Conservation (phyloP, 2,888 invertebrate species). For the Ptychoptera albimana region DNA sequence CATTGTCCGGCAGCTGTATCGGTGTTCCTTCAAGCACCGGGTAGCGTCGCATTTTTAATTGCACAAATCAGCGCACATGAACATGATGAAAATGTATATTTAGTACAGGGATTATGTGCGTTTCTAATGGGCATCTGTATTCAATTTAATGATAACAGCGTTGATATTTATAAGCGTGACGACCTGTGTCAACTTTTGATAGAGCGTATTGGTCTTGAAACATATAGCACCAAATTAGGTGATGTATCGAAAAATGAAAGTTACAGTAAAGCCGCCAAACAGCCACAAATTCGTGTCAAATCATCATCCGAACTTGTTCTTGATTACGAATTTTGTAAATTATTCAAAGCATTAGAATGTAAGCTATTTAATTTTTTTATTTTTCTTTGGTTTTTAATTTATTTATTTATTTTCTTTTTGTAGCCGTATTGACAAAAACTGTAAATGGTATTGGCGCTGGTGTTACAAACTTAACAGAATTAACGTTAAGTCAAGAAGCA, state of each 20-base stretch:
- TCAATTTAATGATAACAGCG: slow-evolving; percentile 72
- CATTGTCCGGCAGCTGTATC: slow-evolving; percentile 71
- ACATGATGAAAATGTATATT: slow-evolving; percentile 78
- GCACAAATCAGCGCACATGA: slow-evolving; percentile 68
- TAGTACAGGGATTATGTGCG: slow-evolving; percentile 79
- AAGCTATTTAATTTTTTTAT: slow-evolving; percentile 12
- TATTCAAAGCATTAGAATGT: slow-evolving; percentile 73
- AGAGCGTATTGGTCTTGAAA: slow-evolving; percentile 80
- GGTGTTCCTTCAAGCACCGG: slow-evolving; percentile 61
- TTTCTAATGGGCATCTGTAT: slow-evolving; percentile 87
- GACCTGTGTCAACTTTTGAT: slow-evolving; percentile 69
- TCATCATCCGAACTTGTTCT: slow-evolving; percentile 64
- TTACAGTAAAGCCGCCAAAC: slow-evolving; percentile 84
- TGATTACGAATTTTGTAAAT: slow-evolving; percentile 87
- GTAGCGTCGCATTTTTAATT: slow-evolving; percentile 71
- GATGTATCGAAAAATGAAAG: slow-evolving; percentile 79
- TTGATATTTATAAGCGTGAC: slow-evolving; percentile 57
- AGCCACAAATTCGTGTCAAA: slow-evolving; percentile 73
- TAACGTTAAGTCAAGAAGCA: slow-evolving; percentile 28
- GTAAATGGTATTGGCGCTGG: slow-evolving; percentile 27
- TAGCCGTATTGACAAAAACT: slow-evolving; percentile 37
- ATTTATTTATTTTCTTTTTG: slow-evolving; percentile 8
- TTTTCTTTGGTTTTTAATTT: not conserved
- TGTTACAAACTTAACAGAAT: slow-evolving; percentile 34
- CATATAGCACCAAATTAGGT: slow-evolving; percentile 67